These are phyloP conservation scores for Arctia plantaginis DNA, from an alignment of 2,888 invertebrate species.

Conservation along the genomic window DNA sequence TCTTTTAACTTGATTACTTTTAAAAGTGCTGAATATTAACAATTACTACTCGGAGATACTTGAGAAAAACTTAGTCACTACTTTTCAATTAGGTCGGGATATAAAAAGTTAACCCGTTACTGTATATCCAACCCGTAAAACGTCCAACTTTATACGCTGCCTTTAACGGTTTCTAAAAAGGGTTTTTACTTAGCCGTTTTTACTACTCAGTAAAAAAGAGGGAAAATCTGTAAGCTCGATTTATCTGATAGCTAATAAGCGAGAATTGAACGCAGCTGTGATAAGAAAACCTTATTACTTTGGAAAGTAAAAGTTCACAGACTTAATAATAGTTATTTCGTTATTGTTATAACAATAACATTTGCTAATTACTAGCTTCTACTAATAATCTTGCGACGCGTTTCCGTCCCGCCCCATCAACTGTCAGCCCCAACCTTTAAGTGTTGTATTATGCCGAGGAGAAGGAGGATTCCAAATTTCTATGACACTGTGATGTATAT, in stretches of 20 bases:
- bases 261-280: not conserved
- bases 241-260: constrained; percentile 1
- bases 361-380: no score
- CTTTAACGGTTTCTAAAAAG: constrained; percentile 38
- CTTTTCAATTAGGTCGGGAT: constrained; percentile 61
- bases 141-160: constrained; percentile 51
- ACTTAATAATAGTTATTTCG: no score
- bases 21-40: constrained; percentile 44
- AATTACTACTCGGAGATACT: constrained; percentile 37
- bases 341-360: no score
- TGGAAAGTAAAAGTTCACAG: no score
- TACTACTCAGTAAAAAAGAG: constrained; percentile 27
- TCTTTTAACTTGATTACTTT: constrained; percentile 21
- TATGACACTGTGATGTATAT: no score
- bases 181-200: constrained; percentile 37
- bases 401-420: no score
- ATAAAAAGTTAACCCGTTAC: constrained; percentile 56
- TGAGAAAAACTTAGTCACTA: constrained; percentile 46
- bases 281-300: not conserved
- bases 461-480: no score
- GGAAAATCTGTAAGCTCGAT: not conserved
- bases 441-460: not conserved
- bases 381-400: no score
- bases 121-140: constrained; percentile 49
- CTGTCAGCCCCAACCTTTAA: no score